Percentiles rank a stretch among this genome's conserved stretches.
Evolutionary conservation across 2,113 vertebrate species (phyloP).

Genomic region (Cettia cetti): DNA sequence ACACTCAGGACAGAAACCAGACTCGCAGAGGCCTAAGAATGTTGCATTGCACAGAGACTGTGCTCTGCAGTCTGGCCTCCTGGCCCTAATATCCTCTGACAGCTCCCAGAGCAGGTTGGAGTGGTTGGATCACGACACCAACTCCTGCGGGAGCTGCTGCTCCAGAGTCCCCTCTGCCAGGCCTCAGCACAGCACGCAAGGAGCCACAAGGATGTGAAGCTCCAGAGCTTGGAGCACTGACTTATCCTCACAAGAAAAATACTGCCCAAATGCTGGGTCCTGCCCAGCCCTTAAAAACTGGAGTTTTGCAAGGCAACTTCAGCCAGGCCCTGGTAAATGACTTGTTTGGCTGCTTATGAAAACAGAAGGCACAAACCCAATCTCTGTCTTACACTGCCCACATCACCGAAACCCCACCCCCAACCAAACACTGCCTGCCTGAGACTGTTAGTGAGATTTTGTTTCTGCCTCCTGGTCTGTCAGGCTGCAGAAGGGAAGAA

Average conservation of each 20-base stretch:
- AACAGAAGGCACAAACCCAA: not conserved
- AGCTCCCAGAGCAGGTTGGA: slow-evolving; percentile 22
- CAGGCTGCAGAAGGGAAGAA: not conserved
- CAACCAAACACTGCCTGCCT: not conserved
- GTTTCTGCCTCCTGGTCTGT: not conserved
- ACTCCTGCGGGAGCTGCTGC: not conserved
- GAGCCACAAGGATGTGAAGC: not conserved
- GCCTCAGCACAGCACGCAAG: not conserved
- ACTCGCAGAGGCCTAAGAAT: not conserved
- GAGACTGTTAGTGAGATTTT: not conserved
- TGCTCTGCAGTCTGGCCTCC: not conserved
- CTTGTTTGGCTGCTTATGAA: not conserved
- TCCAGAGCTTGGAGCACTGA: not conserved
- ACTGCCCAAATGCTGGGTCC: not conserved
- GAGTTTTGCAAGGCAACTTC: not conserved
- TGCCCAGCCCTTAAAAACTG: not conserved
- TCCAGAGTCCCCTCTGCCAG: not conserved
- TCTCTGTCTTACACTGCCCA: not conserved
- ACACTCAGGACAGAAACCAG: not conserved
- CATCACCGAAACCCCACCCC: not conserved
- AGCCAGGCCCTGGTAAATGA: not conserved
- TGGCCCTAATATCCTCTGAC: slow-evolving; percentile 1
- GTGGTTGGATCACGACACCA: not conserved
- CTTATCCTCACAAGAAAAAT: not conserved
- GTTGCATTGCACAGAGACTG: not conserved